Conservation (phyloP, 2,113 vertebrate species). For the Nothobranchius kuhntae region DNA sequence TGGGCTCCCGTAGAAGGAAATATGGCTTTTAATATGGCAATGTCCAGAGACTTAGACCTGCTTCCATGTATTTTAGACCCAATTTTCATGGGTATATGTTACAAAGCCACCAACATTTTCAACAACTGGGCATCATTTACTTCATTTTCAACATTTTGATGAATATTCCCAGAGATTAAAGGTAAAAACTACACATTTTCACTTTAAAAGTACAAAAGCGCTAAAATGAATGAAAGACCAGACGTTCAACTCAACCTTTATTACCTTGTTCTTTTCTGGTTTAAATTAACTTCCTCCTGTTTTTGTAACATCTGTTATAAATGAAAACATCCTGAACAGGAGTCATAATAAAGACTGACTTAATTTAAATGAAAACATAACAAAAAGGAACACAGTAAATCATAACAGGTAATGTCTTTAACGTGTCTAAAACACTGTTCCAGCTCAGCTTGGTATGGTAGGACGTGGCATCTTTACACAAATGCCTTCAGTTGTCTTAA, state of each 20-base stretch:
- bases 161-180: too few species aligned
- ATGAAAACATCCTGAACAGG: constrained; percentile 80
- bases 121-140: too few species aligned
- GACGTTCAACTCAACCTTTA: constrained; percentile 82
- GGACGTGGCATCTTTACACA: constrained; percentile 77
- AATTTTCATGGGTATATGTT: too few species aligned
- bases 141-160: too few species aligned
- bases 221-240: constrained; percentile 23
- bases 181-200: too few species aligned
- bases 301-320: constrained; percentile 83
- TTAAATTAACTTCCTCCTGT: constrained; percentile 82
- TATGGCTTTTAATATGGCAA: too few species aligned
- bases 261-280: constrained; percentile 82
- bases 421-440: constrained; percentile 82
- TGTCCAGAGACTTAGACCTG: too few species aligned
- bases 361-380: constrained; percentile 83
- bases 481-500: constrained; percentile 82
- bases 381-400: constrained; percentile 64
- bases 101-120: too few species aligned
- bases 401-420: constrained; percentile 81
- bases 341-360: constrained; percentile 84
- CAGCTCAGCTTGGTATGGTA: constrained; percentile 83
- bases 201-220: too few species aligned
- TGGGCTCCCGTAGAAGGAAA: too few species aligned
- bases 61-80: too few species aligned